phyloP scores from a whole-genome alignment of 2,797 vertebrate species.

The Agapornis canus region DNA sequence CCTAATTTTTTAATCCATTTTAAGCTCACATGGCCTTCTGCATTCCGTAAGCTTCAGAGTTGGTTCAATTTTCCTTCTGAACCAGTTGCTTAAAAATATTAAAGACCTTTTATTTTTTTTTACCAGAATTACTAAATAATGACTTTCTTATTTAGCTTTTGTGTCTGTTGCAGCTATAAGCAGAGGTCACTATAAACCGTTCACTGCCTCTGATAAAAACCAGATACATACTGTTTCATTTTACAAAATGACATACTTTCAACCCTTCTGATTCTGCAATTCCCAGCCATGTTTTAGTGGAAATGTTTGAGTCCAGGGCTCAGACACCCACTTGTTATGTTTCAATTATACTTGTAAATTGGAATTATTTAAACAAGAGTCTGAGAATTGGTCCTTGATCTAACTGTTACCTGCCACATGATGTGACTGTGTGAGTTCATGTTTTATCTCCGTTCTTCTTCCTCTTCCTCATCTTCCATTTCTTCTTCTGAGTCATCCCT shows the following conservation, averaged over 20 bases:
- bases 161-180: background rate
- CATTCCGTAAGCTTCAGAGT: background rate
- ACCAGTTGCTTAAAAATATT: background rate
- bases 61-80: background rate
- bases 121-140: background rate
- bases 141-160: background rate
- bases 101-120: background rate
- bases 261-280: background rate
- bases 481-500: conserved; percentile 71
- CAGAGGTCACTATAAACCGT: background rate
- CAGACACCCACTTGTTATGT: background rate
- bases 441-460: conserved; percentile 66
- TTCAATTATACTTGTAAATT: background rate
- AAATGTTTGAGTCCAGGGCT: background rate
- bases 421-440: background rate
- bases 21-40: background rate
- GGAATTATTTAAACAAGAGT: background rate
- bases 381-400: background rate
- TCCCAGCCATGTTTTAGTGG: background rate
- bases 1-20: background rate
- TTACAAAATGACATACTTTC: background rate
- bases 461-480: conserved; percentile 74
- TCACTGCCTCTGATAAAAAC: background rate
- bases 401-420: conserved; percentile 30
- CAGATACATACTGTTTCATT: background rate